A percentile compares a stretch with the other conserved stretches of the same genome.
phyloP scores from a whole-genome alignment of 2,888 invertebrate species.

The Chymomyza caudatula region DNA sequence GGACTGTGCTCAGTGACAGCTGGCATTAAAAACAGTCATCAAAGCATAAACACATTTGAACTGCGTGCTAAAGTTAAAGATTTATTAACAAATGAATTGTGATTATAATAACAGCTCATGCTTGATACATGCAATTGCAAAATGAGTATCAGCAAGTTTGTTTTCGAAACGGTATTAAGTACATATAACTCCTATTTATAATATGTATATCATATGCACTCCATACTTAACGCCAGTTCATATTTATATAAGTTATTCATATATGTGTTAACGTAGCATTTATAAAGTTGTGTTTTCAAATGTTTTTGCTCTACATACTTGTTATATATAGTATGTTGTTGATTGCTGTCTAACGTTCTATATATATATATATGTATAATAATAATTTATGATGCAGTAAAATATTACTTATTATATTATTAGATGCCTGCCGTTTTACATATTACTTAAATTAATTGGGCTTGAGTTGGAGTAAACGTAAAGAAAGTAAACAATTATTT shows the following conservation, averaged over 20 bases:
- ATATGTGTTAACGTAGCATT: background rate
- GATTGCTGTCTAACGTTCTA: constrained; percentile 1
- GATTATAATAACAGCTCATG: background rate
- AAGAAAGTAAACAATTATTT: too few relatives aligned
- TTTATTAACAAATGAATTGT: background rate
- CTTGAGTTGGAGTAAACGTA: background rate
- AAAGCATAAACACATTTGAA: background rate
- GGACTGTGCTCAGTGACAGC: background rate
- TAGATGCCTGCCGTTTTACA: constrained; percentile 26
- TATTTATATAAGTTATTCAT: background rate
- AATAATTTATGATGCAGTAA: constrained; percentile 19
- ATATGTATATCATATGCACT: background rate
- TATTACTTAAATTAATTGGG: constrained; percentile 1
- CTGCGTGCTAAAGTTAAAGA: background rate
- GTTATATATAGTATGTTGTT: background rate
- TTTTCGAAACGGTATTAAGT: constrained; percentile 15
- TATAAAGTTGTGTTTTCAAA: too few relatives aligned
- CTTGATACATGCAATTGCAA: background rate
- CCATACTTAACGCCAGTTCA: background rate
- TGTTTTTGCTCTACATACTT: too few relatives aligned
- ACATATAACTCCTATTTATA: constrained; percentile 15
- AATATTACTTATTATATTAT: constrained; percentile 14
- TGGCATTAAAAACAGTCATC: background rate
- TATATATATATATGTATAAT: constrained; percentile 22
- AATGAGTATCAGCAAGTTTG: background rate